Conservation (phyloP, 2,113 vertebrate species). For the Corythoichthys haematopterus region DNA sequence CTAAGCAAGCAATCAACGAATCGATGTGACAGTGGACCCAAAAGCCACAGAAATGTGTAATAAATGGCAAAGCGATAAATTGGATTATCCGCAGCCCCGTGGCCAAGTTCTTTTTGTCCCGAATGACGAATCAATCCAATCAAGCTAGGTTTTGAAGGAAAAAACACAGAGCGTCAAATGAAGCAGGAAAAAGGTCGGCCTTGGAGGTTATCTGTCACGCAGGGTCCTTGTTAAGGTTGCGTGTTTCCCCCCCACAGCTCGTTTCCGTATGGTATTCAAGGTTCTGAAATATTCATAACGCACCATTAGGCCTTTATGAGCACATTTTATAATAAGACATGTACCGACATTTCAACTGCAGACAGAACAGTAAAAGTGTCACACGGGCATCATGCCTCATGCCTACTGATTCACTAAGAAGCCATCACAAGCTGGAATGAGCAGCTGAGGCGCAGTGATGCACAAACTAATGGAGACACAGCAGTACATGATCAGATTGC, state of each 20-base stretch:
- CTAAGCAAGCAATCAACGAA: slow-evolving; percentile 73
- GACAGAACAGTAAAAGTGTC: slow-evolving; percentile 57
- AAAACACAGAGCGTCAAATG: slow-evolving; percentile 22
- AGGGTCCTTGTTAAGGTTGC: slow-evolving; percentile 39
- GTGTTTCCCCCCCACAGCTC: slow-evolving; percentile 41
- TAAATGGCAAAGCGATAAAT: slow-evolving; percentile 73
- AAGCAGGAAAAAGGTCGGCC: slow-evolving; percentile 26
- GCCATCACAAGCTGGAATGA: slow-evolving; percentile 29
- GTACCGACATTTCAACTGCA: slow-evolving; percentile 51
- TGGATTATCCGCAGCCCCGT: slow-evolving; percentile 65
- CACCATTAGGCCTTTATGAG: slow-evolving; percentile 65
- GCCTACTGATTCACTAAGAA: slow-evolving; percentile 38
- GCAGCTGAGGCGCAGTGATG: slow-evolving; percentile 21
- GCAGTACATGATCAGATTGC: slow-evolving; percentile 20
- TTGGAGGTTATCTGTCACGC: slow-evolving; percentile 37
- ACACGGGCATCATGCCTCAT: slow-evolving; percentile 24
- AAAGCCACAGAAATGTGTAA: slow-evolving; percentile 72
- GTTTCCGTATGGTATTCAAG: slow-evolving; percentile 48
- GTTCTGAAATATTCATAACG: slow-evolving; percentile 63
- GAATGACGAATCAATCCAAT: slow-evolving; percentile 70
- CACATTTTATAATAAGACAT: slow-evolving; percentile 59
- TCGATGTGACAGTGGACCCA: slow-evolving; percentile 66
- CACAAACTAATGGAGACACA: slow-evolving; percentile 29
- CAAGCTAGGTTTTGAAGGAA: slow-evolving; percentile 33
- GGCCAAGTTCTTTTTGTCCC: slow-evolving; percentile 60